Base-by-base conservation (phyloP, 2,888 invertebrate species). In the Notodonta ziczac region DNA sequence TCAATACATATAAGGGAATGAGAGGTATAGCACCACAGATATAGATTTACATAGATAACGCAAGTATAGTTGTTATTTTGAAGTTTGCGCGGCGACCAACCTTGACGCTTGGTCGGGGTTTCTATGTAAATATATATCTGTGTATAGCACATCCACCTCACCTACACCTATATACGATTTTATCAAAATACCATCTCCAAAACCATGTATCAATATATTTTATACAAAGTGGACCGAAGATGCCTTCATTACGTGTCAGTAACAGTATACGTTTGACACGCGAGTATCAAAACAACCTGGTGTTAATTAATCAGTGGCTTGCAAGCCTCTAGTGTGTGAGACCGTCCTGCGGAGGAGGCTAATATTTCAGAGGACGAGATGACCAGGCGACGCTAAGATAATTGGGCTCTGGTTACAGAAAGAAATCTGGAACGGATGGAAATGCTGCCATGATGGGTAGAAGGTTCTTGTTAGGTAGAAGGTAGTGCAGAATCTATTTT, bases 191-290 rank as follows among this genome's bases (percentile, higher is more conserved):
- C 13, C 12, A 44, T 44, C 44, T 5, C n/a, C 46, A 46, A n/a
- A 46, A 46, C n/a, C 13, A 46, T 2, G 46, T 46, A 46, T 46
- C 46, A 10, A n/a, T 46, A n/a, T 46, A 24, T 2, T 24, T 24
- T 24, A 2, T 24, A 9, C 54, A 54, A 39, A 54, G 14, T 39
- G 39, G 39, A 54, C 39, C n/a, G 4, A 52, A 85, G 85, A 85
- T 79, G 80, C 80, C 85, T 83, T 88, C 85, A 88, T 89, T 89
- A 89, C 78, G 66, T 64, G 63, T 9, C 55, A 70, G 87, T 81
- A 87, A 87, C 82, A 67, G 73, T 82, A 87, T 84, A 80, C 82
- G 86, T 84, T 88, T 91, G 91, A 87, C 85, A 89, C 75, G 78
- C 73, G 83, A 89, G 85, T 77, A 80, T 83, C 85, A 80, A 81